Base-by-base conservation (phyloP, 2,113 vertebrate species). In the Aphelocoma coerulescens region DNA sequence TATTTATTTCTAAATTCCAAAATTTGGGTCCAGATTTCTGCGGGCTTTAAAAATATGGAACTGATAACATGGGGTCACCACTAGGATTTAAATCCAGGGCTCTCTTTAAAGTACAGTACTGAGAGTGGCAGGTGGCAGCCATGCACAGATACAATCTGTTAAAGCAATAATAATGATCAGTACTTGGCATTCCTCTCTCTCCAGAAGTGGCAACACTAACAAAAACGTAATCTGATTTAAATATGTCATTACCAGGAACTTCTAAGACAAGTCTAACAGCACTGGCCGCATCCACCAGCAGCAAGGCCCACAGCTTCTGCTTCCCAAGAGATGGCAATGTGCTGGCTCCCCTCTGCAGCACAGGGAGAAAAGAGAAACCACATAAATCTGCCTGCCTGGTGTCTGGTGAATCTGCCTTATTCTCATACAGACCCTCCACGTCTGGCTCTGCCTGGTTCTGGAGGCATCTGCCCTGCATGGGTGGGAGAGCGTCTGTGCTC, bases 81-180 rank as follows among this genome's bases (percentile, higher is more conserved):
- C 48, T 22, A 90, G 71, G 88, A 87, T 88, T 88, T 91, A 65
- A 96, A 95, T 44, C 30, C 58, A 79, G 62, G 24, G 44, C 46
- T 90, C 62, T 75, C 72, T 94, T 66, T 57, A 65, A 23, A 76
- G 87, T 2, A 1, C 46, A 41, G 58, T 30, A 37, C 9, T 54
- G 61, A 83, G 49, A 94, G 67, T 66, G 85, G 74, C 81, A 95
- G 94, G 88, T 85, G 78, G 89, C 81, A 91, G 85, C 54, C 4
- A 4, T 22, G n/a, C 58, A 83, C 67, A 89, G 85, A 85, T 49
- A 73, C 46, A 91, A 82, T 91, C 81, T 91, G 75, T 51, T 96
- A 83, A 93, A 77, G 78, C 74, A 94, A 58, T 93, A 89, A 85
- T 91, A 79, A 79, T 89, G 66, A 96, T 95, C 46, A 88, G 39